phyloP scores from a whole-genome alignment of 2,113 vertebrate species.

The Cepphus grylle region DNA sequence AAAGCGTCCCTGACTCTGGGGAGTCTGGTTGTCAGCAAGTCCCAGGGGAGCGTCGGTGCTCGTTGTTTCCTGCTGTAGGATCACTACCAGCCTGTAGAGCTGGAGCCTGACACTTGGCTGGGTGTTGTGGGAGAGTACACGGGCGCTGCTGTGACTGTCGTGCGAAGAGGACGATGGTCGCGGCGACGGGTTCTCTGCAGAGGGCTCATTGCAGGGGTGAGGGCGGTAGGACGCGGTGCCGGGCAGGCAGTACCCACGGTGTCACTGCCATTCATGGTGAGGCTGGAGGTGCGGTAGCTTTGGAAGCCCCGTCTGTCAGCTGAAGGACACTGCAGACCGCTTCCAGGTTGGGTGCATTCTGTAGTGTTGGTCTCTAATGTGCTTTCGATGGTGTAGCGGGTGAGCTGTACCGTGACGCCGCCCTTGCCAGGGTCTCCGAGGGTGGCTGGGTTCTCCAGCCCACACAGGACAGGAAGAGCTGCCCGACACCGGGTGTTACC shows the following conservation, averaged over 20 bases:
- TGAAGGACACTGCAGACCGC: neutral
- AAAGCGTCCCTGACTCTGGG: neutral
- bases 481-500: rapidly evolving
- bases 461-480: rapidly evolving
- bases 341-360: neutral
- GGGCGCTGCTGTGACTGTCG: no score
- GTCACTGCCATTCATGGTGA: rapidly evolving
- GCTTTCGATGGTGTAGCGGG: rapidly evolving
- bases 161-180: neutral
- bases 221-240: neutral
- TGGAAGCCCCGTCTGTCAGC: neutral
- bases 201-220: neutral
- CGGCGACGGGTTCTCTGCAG: neutral
- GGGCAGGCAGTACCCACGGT: neutral
- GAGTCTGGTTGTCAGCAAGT: neutral
- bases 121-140: neutral
- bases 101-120: rapidly evolving
- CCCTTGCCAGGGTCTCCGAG: neutral
- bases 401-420: rapidly evolving
- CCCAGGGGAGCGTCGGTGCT: neutral
- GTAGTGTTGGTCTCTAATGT: rapidly evolving
- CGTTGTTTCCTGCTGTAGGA: neutral
- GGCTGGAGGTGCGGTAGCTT: neutral
- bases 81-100: neutral
- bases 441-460: neutral